Conservation (phyloP, 2,888 invertebrate species). For the Drosophila siamana region DNA sequence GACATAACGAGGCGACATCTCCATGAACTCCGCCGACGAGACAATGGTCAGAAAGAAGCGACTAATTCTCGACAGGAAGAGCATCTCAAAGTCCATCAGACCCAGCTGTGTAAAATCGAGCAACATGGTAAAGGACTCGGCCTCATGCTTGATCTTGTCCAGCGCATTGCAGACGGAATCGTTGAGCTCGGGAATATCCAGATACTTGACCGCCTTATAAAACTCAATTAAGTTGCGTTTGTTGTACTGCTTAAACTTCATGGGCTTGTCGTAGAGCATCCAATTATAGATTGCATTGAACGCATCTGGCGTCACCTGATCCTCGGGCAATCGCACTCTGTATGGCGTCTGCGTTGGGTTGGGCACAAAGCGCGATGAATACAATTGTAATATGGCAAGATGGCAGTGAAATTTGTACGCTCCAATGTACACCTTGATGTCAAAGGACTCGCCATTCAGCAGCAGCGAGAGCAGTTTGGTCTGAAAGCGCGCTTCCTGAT, state of each 20-base stretch:
- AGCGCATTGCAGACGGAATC: slow-evolving; percentile 19
- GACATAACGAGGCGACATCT: slow-evolving; percentile 15
- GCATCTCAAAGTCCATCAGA: slow-evolving; percentile 12
- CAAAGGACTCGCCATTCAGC: neutral
- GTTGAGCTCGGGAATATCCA: slow-evolving; percentile 30
- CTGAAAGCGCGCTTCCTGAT: neutral
- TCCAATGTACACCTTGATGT: slow-evolving; percentile 36
- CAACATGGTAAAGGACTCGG: slow-evolving; percentile 24
- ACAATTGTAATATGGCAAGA: slow-evolving; percentile 18
- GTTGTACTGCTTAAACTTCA: neutral
- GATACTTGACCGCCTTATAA: slow-evolving; percentile 37
- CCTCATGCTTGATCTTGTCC: slow-evolving; percentile 25
- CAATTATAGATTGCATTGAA: slow-evolving; percentile 52
- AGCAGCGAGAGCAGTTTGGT: slow-evolving; percentile 1
- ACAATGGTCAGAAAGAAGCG: slow-evolving; percentile 51
- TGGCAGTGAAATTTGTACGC: slow-evolving; percentile 41
- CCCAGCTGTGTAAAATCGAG: slow-evolving; percentile 6
- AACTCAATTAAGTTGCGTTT: slow-evolving; percentile 37
- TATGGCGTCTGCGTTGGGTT: neutral
- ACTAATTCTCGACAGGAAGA: slow-evolving; percentile 42
- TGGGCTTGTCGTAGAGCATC: slow-evolving; percentile 33
- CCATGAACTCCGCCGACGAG: slow-evolving; percentile 46
- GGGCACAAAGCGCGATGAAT: slow-evolving; percentile 32
- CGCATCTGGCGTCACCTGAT: slow-evolving; percentile 33
- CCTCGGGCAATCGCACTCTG: slow-evolving; percentile 20